A percentile compares a stretch with the other conserved stretches of the same genome.
phyloP scores from a whole-genome alignment of 2,113 vertebrate genomes.

The Thalassarche chlororhynchos region DNA sequence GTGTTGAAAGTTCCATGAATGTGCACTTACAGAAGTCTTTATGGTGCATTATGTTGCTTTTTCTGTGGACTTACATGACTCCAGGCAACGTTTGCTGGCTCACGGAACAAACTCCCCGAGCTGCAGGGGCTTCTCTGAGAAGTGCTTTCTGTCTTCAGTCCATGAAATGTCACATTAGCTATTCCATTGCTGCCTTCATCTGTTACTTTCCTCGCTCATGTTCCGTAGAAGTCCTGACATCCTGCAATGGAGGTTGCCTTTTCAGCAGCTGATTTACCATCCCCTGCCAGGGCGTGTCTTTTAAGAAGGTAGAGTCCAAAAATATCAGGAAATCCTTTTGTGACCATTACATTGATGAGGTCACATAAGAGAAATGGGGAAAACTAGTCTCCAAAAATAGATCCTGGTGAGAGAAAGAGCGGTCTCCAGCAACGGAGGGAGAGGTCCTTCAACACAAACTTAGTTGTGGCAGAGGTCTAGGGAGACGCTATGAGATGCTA shows the following conservation, averaged over 20 bases:
- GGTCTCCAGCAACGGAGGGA: background rate
- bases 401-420: background rate
- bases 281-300: background rate
- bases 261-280: background rate
- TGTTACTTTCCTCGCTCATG: background rate
- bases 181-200: background rate
- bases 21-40: background rate
- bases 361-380: background rate
- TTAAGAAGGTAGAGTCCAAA: background rate
- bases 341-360: background rate
- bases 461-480: background rate
- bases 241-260: background rate
- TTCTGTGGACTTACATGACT: background rate
- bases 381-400: background rate
- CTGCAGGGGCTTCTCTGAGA: background rate
- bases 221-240: background rate
- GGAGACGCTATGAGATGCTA: background rate
- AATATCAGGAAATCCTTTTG: background rate
- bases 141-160: background rate
- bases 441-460: background rate
- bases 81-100: background rate
- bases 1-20: background rate
- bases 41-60: background rate
- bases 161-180: background rate
- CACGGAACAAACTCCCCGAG: background rate